Conservation (phyloP, 2,113 vertebrate genomes). For the Acrocephalus arundinaceus region DNA sequence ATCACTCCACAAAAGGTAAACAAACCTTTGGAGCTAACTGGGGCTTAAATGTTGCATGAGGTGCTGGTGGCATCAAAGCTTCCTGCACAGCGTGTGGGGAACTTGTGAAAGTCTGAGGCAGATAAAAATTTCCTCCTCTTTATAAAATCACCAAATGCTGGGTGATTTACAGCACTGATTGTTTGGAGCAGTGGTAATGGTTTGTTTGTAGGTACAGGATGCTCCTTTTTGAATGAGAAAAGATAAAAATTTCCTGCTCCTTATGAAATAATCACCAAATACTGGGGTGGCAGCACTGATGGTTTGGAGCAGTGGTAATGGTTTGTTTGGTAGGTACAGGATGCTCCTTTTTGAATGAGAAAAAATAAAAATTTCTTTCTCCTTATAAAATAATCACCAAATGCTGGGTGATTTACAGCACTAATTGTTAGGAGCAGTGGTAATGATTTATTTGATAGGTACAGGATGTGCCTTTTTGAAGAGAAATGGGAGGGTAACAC, state of each 20-base stretch:
- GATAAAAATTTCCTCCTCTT: background rate
- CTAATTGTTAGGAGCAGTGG: too few species aligned
- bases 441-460: too few species aligned
- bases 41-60: background rate
- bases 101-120: background rate
- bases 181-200: background rate
- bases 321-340: background rate
- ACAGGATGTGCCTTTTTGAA: background rate
- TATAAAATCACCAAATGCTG: rapidly evolving
- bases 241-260: too few species aligned
- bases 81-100: background rate
- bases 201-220: background rate
- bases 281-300: background rate
- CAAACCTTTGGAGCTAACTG: background rate
- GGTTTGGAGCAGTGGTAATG: background rate
- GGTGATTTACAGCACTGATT: background rate
- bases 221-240: too few species aligned
- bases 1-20: conserved; percentile 57
- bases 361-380: too few species aligned
- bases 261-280: too few species aligned
- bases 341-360: background rate
- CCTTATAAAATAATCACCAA: too few species aligned
- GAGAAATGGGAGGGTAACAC: background rate
- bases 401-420: background rate
- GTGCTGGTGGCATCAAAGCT: background rate